phyloP scores from a whole-genome alignment of 2,797 vertebrate species.

The Myotis vivesi region DNA sequence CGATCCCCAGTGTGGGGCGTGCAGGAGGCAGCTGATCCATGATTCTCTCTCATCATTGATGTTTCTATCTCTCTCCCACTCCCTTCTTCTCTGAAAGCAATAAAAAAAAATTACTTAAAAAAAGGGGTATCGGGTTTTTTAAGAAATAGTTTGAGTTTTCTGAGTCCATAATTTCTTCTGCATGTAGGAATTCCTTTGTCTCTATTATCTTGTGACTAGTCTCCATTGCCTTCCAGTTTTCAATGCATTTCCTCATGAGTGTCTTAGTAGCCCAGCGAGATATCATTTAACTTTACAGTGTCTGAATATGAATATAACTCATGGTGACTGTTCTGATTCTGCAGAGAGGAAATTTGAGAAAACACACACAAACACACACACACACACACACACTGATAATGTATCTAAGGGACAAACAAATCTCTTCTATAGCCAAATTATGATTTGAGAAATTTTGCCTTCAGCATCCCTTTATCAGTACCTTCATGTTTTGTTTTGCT shows the following conservation, averaged over 20 bases:
- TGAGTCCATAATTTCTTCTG: not conserved
- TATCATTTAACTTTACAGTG: not conserved
- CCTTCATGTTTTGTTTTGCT: not conserved
- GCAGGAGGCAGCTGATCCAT: too few relatives aligned
- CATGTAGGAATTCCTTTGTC: not conserved
- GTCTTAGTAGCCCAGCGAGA: not conserved
- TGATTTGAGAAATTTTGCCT: not conserved
- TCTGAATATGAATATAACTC: not conserved
- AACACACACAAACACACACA: not conserved
- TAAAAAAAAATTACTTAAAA: too few relatives aligned
- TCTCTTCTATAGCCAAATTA: not conserved
- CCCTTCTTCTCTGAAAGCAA: too few relatives aligned
- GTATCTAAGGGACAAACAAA: not conserved
- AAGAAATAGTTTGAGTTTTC: constrained; percentile 1
- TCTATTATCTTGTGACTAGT: not conserved
- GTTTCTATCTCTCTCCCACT: too few relatives aligned
- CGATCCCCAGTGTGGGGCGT: too few relatives aligned
- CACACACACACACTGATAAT: not conserved
- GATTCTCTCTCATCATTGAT: too few relatives aligned
- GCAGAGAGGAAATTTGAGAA: not conserved
- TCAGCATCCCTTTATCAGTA: not conserved
- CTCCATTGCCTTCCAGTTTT: not conserved
- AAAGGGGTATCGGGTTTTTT: not conserved
- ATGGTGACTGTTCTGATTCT: not conserved
- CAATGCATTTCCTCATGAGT: not conserved